A percentile compares a stretch with the other conserved stretches of the same genome.
These are phyloP conservation scores for Solen grandis DNA, from an alignment of 1,140 invertebrate species.

Conservation along the genomic window DNA sequence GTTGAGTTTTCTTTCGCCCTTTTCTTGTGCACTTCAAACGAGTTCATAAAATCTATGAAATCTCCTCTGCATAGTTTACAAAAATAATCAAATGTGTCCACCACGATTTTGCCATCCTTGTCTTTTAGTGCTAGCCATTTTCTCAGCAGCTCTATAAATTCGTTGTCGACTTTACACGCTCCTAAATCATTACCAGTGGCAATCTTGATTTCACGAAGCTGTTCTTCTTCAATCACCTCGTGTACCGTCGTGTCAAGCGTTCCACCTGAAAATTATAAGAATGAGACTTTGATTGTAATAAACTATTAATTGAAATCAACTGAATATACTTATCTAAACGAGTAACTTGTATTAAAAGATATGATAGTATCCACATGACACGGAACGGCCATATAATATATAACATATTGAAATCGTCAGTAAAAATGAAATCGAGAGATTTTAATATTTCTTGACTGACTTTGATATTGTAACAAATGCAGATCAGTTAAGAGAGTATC, in stretches of 20 bases:
- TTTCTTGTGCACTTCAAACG: constrained; percentile 38
- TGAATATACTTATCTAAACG: background rate
- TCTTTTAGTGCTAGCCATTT: no score
- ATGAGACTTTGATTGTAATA: background rate
- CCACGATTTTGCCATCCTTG: no score
- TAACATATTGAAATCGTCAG: no score
- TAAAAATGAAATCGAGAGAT: no score
- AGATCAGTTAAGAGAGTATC: no score
- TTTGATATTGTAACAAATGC: no score
- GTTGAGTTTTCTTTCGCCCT: background rate
- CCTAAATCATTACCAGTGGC: constrained; percentile 22
- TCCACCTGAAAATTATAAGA: constrained; percentile 3
- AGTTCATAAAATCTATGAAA: constrained; percentile 8
- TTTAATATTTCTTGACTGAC: no score
- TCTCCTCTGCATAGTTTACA: no score
- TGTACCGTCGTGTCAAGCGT: constrained; percentile 11
- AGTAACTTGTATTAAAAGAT: background rate
- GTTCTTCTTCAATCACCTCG: constrained; percentile 3
- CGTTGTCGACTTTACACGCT: constrained; percentile 31
- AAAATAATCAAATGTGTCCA: no score
- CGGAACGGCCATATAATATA: no score
- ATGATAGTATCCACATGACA: background rate
- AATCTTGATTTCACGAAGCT: constrained; percentile 4
- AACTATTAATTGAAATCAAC: background rate
- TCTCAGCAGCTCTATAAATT: no score